Percentiles rank a stretch among this genome's conserved stretches.
Evolutionary conservation across 37 sponge, comb jelly and placozoan genomes (phyloP).

Genomic region (Ephydatia muelleri): DNA sequence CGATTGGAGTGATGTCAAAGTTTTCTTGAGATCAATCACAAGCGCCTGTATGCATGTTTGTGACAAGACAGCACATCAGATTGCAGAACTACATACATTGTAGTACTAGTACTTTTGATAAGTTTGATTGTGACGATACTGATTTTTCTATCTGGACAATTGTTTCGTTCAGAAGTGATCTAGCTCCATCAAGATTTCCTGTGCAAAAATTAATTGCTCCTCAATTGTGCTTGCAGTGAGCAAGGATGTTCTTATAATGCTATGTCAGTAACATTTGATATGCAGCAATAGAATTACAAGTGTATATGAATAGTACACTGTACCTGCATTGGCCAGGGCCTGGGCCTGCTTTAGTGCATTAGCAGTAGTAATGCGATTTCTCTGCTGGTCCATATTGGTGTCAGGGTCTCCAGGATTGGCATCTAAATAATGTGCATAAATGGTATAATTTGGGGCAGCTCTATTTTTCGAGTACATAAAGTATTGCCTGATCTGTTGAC

Average conservation of each 20-base stretch:
- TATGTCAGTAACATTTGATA: no score
- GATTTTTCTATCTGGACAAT: conserved; percentile 19
- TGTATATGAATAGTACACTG: background rate
- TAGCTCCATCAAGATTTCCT: conserved; percentile 48
- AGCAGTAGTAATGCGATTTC: conserved; percentile 71
- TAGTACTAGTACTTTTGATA: conserved; percentile 16
- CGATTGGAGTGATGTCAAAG: conserved; percentile 41
- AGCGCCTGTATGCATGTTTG: conserved; percentile 11
- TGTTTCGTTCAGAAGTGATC: conserved; percentile 14
- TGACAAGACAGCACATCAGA: background rate
- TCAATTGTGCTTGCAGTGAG: no score
- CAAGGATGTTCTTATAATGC: no score
- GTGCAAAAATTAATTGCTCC: background rate
- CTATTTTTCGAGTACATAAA: background rate
- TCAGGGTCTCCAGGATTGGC: conserved; percentile 21
- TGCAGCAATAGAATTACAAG: background rate
- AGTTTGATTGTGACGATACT: conserved; percentile 3
- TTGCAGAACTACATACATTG: no score
- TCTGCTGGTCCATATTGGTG: conserved; percentile 61
- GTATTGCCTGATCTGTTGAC: conserved; percentile 47
- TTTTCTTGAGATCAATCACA: conserved; percentile 47
- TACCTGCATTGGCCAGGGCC: conserved; percentile 57
- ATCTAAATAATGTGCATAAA: background rate
- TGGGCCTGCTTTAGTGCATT: conserved; percentile 68
- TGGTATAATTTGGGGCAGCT: background rate